Evolutionary conservation across 2,113 vertebrate genomes (phyloP).

Genomic region (Eupsittula cactorum): DNA sequence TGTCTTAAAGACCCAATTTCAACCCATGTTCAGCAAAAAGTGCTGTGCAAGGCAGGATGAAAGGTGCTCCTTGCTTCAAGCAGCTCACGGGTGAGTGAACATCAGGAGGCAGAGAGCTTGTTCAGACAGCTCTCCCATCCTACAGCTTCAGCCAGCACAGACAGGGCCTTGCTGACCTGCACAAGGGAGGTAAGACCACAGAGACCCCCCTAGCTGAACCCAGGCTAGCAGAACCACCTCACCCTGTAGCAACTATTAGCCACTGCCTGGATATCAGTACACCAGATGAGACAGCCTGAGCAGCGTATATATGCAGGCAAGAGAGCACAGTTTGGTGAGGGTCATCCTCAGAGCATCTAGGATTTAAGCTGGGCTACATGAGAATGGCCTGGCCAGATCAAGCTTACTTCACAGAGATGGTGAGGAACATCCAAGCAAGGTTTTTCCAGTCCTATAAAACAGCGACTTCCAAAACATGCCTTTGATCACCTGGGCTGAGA

Average conservation of each 20-base stretch:
- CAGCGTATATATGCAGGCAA: not conserved
- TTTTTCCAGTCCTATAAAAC: not conserved
- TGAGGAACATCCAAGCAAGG: not conserved
- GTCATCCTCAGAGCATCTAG: not conserved
- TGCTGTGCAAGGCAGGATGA: not conserved
- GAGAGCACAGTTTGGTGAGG: fast-evolving
- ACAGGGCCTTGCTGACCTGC: not conserved
- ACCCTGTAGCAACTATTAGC: not conserved
- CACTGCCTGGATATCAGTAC: not conserved
- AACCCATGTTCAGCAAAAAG: not conserved
- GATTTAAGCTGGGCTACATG: not conserved
- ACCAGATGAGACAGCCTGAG: not conserved
- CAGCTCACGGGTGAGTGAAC: not conserved
- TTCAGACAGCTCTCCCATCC: not conserved
- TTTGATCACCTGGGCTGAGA: not conserved
- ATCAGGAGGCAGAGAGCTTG: not conserved
- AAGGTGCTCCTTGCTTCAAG: not conserved
- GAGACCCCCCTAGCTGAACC: not conserved
- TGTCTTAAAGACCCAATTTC: not conserved
- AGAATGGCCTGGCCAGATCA: not conserved
- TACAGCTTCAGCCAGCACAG: not conserved
- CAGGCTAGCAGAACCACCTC: not conserved
- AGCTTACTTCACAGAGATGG: not conserved
- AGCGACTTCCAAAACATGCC: not conserved
- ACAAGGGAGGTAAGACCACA: not conserved